Base-by-base conservation (phyloP, 2,888 invertebrate genomes). In the Saturnia japonica region DNA sequence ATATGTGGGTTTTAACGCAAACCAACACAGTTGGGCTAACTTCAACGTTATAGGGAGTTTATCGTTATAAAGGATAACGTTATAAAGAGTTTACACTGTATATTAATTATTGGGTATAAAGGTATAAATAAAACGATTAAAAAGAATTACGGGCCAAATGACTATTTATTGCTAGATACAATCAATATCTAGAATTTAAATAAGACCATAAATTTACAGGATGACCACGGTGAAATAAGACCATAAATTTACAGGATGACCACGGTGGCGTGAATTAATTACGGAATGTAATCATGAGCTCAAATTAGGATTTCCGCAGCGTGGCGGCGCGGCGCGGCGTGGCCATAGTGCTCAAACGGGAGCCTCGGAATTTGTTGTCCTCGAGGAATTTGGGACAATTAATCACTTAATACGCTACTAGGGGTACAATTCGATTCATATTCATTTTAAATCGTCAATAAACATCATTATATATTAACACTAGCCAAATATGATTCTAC, bases 241-340 rank as follows among this genome's bases (percentile, higher is more conserved):
- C n/a, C n/a, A n/a, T n/a, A n/a, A n/a, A n/a, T n/a, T n/a, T n/a
- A n/a, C n/a, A n/a, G n/a, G n/a, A n/a, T n/a, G n/a, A n/a, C 25
- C 70, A 67, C 34, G 28, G 54, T 22, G 25, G 19, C 76, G 71
- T 73, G 74, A 79, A 82, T 79, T 80, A 82, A 80, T 80, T 76
- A 74, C 68, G 73, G 69, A 70, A 75, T 74, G 77, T 78, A 77
- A 75, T 77, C 76, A 72, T 73, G 72, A 75, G 72, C 76, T 76
- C 74, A 77, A 80, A 82, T 82, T 80, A 78, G 84, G 79, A 81
- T 79, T 75, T 78, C 75, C 75, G 75, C 73, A 73, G 68, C 74
- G 75, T n/a, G n/a, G n/a, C n/a, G n/a, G n/a, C n/a, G n/a, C n/a
- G n/a, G n/a, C 75, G 75, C 73, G 72, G 68, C 74, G 75, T 74